Percentiles rank a stretch among this genome's conserved stretches.
Evolutionary conservation across 2,113 vertebrate species (phyloP).

Genomic region (Percopsis transmontana): DNA sequence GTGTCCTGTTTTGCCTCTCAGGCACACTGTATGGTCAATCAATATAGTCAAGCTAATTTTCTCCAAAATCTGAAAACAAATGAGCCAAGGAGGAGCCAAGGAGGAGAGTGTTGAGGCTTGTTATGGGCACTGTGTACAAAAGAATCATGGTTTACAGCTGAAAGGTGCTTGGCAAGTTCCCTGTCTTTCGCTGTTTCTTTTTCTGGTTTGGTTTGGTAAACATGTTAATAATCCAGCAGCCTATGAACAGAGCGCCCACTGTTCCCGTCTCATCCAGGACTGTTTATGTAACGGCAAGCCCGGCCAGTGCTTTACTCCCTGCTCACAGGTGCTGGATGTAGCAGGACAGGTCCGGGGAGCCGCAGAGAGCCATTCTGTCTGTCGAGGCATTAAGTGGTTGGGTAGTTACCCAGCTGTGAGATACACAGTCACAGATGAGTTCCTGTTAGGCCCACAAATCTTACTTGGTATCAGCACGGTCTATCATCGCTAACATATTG

Average conservation of each 20-base stretch:
- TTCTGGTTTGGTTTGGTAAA: conserved; percentile 61
- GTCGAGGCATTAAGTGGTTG: conserved; percentile 16
- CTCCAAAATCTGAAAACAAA: conserved; percentile 18
- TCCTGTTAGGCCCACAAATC: conserved; percentile 13
- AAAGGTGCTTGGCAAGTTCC: conserved; percentile 37
- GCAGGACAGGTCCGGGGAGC: conserved; percentile 42
- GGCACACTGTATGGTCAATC: neutral
- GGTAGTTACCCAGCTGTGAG: conserved; percentile 20
- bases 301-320: conserved; percentile 57
- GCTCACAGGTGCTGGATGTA: conserved; percentile 67
- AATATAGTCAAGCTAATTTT: neutral
- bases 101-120: conserved; percentile 15
- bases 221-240: conserved; percentile 63
- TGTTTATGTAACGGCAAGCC: conserved; percentile 69
- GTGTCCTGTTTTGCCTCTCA: conserved; percentile 1
- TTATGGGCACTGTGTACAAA: conserved; percentile 32
- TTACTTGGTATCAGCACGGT: conserved; percentile 17
- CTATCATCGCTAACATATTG: conserved; percentile 24
- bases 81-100: conserved; percentile 5
- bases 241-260: conserved; percentile 69
- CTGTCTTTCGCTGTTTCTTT: conserved; percentile 5
- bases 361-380: conserved; percentile 40
- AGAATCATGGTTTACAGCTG: conserved; percentile 48
- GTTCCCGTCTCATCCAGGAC: conserved; percentile 47
- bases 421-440: conserved; percentile 39